phyloP scores from a whole-genome alignment of 2,797 vertebrate genomes.

The Rhinoraja longicauda region DNA sequence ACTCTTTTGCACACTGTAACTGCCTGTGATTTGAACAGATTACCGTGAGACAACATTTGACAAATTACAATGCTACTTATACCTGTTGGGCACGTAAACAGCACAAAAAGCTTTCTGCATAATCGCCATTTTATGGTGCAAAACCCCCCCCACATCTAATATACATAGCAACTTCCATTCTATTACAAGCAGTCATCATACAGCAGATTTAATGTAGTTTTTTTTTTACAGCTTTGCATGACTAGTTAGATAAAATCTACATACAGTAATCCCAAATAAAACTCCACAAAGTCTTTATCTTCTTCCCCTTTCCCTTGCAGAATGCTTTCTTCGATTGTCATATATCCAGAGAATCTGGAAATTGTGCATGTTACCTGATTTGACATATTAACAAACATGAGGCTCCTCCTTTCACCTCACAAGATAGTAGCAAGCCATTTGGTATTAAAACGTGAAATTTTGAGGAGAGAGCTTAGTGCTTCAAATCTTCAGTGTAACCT shows the following conservation, averaged over 20 bases:
- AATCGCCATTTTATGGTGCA: conserved; percentile 57
- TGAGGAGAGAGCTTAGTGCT: not conserved
- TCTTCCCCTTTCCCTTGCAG: not conserved
- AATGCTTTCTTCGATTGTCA: conserved; percentile 36
- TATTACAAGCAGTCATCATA: conserved; percentile 86
- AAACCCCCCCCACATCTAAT: conserved; percentile 59
- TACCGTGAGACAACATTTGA: conserved; percentile 78
- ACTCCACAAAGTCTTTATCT: conserved; percentile 47
- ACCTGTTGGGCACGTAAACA: conserved; percentile 67
- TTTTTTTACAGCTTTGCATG: conserved; percentile 64
- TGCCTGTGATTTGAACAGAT: conserved; percentile 66
- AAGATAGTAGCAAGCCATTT: conserved; percentile 37
- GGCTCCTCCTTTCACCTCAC: not conserved
- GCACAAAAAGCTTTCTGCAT: conserved; percentile 65
- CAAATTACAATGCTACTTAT: conserved; percentile 72
- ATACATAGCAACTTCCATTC: conserved; percentile 57
- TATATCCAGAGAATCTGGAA: conserved; percentile 35
- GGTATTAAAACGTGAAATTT: conserved; percentile 31
- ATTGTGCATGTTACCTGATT: conserved; percentile 39
- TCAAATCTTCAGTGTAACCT: conserved; percentile 24
- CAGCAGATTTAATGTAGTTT: conserved; percentile 63
- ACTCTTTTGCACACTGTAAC: conserved; percentile 61
- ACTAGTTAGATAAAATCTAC: conserved; percentile 66
- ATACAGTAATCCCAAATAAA: conserved; percentile 60
- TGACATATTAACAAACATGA: conserved; percentile 35